Conservation (phyloP, 2,113 vertebrate genomes). For the Bettongia penicillata region DNA sequence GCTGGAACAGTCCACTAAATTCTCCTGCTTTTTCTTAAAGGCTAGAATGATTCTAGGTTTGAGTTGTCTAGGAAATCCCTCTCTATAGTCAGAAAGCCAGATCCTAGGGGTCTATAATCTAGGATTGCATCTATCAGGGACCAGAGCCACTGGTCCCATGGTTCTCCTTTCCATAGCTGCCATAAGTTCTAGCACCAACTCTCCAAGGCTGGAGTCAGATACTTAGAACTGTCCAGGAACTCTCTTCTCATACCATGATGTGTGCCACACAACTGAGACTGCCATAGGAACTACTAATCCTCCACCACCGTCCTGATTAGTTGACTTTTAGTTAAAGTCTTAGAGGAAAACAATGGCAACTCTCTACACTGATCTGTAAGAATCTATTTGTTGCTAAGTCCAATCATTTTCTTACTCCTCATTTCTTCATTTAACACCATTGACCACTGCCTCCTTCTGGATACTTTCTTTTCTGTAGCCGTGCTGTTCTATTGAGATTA, state of each 20-base stretch:
- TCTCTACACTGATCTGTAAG: background rate
- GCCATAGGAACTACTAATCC: background rate
- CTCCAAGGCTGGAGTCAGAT: background rate
- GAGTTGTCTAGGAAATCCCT: background rate
- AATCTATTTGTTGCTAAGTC: background rate
- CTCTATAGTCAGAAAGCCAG: background rate
- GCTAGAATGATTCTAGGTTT: background rate
- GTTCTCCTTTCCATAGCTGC: background rate
- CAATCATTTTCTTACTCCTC: background rate
- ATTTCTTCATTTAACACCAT: background rate
- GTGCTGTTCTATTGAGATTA: background rate
- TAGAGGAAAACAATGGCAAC: background rate
- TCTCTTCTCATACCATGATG: background rate
- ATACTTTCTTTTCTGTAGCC: background rate
- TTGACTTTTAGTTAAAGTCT: background rate
- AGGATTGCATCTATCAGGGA: background rate
- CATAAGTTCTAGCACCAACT: background rate
- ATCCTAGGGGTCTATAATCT: background rate
- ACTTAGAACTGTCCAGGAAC: background rate
- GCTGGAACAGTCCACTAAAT: background rate
- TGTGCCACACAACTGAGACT: background rate
- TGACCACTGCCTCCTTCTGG: background rate
- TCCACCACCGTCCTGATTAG: background rate
- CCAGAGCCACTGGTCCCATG: background rate
- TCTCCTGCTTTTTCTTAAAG: background rate